phyloP scores from a whole-genome alignment of 2,888 invertebrate species.

The Ectobius pallidus region DNA sequence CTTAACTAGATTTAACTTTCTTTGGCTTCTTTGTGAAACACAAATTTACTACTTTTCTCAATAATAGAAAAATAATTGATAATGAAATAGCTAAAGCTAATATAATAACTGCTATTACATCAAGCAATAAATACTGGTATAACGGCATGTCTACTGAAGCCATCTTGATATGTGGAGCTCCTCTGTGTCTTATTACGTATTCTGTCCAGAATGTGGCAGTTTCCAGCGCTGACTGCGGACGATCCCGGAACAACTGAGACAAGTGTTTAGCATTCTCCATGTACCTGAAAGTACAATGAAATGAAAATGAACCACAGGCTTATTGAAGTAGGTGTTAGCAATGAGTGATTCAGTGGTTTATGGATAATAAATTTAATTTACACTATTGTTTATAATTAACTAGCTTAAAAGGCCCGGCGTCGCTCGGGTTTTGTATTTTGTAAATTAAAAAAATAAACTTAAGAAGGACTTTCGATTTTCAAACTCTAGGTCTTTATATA shows the following conservation, averaged over 20 bases:
- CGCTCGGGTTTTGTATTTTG: too few relatives aligned
- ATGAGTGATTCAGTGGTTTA: too few relatives aligned
- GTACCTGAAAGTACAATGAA: constrained; percentile 58
- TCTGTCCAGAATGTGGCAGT: constrained; percentile 70
- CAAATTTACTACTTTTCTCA: neutral
- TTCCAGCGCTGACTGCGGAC: constrained; percentile 63
- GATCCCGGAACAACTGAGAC: constrained; percentile 62
- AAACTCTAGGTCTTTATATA: too few relatives aligned
- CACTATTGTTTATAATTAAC: too few relatives aligned
- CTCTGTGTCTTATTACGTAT: constrained; percentile 65
- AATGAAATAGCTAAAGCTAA: neutral
- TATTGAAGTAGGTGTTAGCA: too few relatives aligned
- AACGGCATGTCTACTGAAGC: constrained; percentile 58
- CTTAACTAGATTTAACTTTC: too few relatives aligned
- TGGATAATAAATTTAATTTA: too few relatives aligned
- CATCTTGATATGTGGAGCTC: constrained; percentile 60
- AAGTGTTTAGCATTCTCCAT: constrained; percentile 58
- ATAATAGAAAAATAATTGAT: neutral
- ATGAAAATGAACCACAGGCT: too few relatives aligned
- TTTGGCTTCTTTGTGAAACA: neutral
- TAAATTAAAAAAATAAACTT: too few relatives aligned
- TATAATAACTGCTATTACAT: constrained; percentile 36
- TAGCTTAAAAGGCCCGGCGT: too few relatives aligned
- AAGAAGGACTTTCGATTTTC: too few relatives aligned
- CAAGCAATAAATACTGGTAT: constrained; percentile 51